A percentile compares a stretch with the other conserved stretches of the same genome.
Conservation (phyloP, 2,888 invertebrate genomes). For the Eubasilissa splendida region DNA sequence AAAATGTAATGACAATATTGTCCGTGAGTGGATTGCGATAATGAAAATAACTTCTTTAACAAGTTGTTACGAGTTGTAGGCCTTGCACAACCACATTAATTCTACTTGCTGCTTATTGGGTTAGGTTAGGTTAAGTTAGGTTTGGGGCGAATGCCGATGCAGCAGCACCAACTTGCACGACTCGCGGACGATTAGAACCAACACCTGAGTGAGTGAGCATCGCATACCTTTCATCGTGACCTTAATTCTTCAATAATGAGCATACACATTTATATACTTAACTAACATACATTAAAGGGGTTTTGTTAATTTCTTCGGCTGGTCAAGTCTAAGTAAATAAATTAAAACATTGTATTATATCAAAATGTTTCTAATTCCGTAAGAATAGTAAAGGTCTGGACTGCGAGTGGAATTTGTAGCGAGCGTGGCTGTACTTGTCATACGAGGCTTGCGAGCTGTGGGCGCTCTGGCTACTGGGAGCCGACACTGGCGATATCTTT, state of each 20-base stretch:
- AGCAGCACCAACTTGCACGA: no score
- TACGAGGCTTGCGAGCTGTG: conserved; percentile 57
- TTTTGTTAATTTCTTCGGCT: background rate
- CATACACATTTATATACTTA: background rate
- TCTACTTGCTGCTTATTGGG: no score
- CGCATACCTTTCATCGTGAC: background rate
- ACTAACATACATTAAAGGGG: background rate
- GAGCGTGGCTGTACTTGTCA: conserved; percentile 60
- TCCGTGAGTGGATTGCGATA: no score
- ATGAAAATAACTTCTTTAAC: no score
- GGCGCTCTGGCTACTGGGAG: conserved; percentile 64
- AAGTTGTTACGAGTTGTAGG: no score
- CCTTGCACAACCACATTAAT: no score
- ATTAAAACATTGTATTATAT: no score
- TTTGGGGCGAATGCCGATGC: no score
- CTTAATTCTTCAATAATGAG: background rate
- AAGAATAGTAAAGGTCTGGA: conserved; percentile 68
- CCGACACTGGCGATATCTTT: conserved; percentile 70
- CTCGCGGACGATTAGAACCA: no score
- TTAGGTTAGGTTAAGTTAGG: no score
- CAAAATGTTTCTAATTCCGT: conserved; percentile 62
- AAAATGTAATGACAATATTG: no score
- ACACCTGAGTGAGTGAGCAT: background rate
- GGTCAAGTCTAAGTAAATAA: no score
- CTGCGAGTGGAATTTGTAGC: conserved; percentile 66